These are phyloP conservation scores for Xylota segnis DNA, from an alignment of 2,888 invertebrate species.

Conservation along the genomic window DNA sequence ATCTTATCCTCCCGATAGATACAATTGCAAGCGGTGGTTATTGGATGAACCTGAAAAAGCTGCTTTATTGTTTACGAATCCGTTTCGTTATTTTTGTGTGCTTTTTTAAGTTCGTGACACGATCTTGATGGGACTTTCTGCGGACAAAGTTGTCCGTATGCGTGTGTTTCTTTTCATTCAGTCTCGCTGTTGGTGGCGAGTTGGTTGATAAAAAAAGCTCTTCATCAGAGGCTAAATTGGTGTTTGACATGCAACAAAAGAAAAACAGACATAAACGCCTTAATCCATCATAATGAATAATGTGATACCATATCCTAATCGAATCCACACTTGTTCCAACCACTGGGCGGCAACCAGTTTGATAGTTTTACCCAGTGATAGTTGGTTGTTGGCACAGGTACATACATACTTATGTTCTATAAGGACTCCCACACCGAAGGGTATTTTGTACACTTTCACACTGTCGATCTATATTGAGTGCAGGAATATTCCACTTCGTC, in stretches of 20 bases:
- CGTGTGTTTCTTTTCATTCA: neutral
- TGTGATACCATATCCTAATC: neutral
- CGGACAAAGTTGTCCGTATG: neutral
- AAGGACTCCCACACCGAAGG: no score
- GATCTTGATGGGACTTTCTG: constrained; percentile 10
- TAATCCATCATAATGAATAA: neutral
- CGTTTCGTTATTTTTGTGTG: neutral
- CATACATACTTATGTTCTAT: no score
- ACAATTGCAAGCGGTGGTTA: constrained; percentile 1
- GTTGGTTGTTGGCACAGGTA: neutral
- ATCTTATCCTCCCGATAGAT: constrained; percentile 34
- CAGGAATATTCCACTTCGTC: no score
- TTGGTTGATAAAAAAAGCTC: constrained; percentile 9
- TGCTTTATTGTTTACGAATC: constrained; percentile 17
- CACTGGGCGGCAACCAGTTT: neutral
- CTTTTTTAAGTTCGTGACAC: constrained; percentile 11
- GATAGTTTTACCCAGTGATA: neutral
- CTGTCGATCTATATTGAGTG: no score
- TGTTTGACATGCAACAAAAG: constrained; percentile 13
- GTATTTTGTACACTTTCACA: no score
- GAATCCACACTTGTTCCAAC: neutral
- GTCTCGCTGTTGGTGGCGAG: neutral
- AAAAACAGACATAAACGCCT: neutral
- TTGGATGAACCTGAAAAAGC: constrained; percentile 16
- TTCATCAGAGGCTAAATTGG: neutral